Evolutionary conservation across 2,888 invertebrate species (phyloP), one percentile per base, ranked within the genome.

Genomic region (Eubasilissa splendida): DNA sequence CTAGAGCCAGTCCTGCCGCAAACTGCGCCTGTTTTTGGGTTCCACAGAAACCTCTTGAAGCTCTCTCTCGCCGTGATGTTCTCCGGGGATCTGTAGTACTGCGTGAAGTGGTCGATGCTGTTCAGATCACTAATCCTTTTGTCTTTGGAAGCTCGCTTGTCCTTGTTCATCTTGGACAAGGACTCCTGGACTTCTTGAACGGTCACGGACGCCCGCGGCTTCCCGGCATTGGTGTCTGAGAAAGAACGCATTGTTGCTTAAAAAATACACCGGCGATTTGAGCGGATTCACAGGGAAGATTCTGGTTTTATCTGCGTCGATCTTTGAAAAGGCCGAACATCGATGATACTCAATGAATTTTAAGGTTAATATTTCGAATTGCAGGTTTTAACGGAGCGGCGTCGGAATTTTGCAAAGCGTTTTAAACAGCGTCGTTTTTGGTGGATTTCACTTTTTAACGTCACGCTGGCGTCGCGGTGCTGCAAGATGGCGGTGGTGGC

Each of bases 1-100:
- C 95, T 96, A 10, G 92, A 89, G 22, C 91, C 93, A 8, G 95
- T 95, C 85, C 97, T 91, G 77, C 97, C 97, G 80, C 95, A 93
- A 86, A 96, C 91, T 87, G 93, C 92, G 85, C 91, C 93, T 8
- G 93, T 94, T 86, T 95, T 93, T 0, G 93, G 91, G 88, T 97
- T 94, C 92, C 94, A 96, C 66, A 97, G 86, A 89, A 95, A 96
- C 84, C 92, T 88, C 86, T 92, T 92, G 77, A 93, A 86, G 83
- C 91, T 91, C 86, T 94, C 90, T 83, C 91, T 90, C 65, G 88
- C 89, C 1, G 92, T 90, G 63, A 93, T 86, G 77, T 91, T 90
- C 84, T 93, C 93, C 85, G 93, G 93, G 85, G 92, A 89, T 80
- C 92, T 88, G 87, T 94, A 94, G 87, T 94, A 94, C 85, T 93